Conservation (phyloP, 23 tunicate species). For the Ciona savignyi region DNA sequence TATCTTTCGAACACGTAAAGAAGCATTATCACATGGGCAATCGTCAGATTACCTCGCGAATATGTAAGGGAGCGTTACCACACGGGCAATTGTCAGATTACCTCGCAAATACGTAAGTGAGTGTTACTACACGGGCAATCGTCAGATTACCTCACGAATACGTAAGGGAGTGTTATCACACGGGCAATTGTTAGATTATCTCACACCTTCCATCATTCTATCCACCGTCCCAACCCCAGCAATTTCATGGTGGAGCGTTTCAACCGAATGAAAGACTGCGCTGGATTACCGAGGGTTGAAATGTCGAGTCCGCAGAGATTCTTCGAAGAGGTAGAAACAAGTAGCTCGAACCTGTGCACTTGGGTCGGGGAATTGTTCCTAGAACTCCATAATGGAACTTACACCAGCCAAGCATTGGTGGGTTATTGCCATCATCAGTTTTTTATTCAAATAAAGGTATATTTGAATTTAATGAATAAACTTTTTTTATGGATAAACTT, state of each 20-base stretch:
- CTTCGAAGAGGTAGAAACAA: slow-evolving; percentile 15
- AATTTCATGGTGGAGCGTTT: slow-evolving; percentile 45
- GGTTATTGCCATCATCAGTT: slow-evolving; percentile 34
- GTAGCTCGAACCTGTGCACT: slow-evolving; percentile 17
- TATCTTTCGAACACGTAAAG: too few species aligned
- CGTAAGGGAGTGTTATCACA: too few species aligned
- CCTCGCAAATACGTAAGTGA: too few species aligned
- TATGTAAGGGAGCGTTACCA: too few species aligned
- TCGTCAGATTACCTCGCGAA: too few species aligned
- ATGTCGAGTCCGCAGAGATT: slow-evolving; percentile 40
- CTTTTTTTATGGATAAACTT: too few species aligned
- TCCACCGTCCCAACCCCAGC: slow-evolving; percentile 2
- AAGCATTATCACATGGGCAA: too few species aligned
- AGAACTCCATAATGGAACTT: slow-evolving; percentile 61
- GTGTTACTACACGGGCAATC: too few species aligned
- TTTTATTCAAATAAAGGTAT: slow-evolving; percentile 39
- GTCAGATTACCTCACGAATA: too few species aligned
- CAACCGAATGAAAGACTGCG: slow-evolving; percentile 34
- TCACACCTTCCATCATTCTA: background rate
- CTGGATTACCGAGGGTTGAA: slow-evolving; percentile 33
- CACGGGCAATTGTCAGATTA: too few species aligned
- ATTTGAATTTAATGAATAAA: too few species aligned
- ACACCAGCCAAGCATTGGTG: slow-evolving; percentile 38
- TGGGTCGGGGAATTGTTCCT: slow-evolving; percentile 65
- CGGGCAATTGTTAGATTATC: too few species aligned